phyloP scores from a whole-genome alignment of 2,888 invertebrate genomes.

The Chloroclystis v-ata region DNA sequence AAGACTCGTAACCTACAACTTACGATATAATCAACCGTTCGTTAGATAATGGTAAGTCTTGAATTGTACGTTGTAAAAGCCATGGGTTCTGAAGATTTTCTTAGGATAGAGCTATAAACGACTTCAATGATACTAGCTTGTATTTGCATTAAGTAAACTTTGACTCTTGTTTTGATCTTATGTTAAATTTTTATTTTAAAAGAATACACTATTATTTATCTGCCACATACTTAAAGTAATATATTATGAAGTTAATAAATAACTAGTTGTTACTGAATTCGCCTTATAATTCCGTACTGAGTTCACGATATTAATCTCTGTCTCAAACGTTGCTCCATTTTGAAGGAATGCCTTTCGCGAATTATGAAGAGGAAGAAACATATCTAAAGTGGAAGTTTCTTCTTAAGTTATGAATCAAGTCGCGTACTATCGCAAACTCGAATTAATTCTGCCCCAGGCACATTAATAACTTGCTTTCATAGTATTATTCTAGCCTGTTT shows the following conservation, averaged over 20 bases:
- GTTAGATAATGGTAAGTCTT: conserved; percentile 17
- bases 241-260: too few relatives aligned
- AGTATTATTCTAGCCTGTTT: conserved; percentile 39
- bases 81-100: conserved; percentile 18
- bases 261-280: too few relatives aligned
- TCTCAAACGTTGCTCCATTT: too few relatives aligned
- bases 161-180: too few relatives aligned
- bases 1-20: conserved; percentile 22
- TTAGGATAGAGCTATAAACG: conserved; percentile 10
- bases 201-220: too few relatives aligned
- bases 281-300: too few relatives aligned
- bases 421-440: conserved; percentile 45
- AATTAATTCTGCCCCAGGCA: conserved; percentile 51
- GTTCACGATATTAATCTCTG: too few relatives aligned
- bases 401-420: conserved; percentile 42
- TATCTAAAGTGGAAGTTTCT: conserved; percentile 5
- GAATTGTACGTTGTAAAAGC: conserved; percentile 22
- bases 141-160: too few relatives aligned
- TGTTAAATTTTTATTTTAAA: too few relatives aligned
- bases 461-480: conserved; percentile 52
- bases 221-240: too few relatives aligned
- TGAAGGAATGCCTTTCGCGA: too few relatives aligned
- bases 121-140: conserved; percentile 1
- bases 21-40: conserved; percentile 25
- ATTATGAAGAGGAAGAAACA: neutral